Evolutionary conservation across 2,888 invertebrate genomes (phyloP), one percentile per base, ranked within the genome.

Genomic region (Acleris laterana): DNA sequence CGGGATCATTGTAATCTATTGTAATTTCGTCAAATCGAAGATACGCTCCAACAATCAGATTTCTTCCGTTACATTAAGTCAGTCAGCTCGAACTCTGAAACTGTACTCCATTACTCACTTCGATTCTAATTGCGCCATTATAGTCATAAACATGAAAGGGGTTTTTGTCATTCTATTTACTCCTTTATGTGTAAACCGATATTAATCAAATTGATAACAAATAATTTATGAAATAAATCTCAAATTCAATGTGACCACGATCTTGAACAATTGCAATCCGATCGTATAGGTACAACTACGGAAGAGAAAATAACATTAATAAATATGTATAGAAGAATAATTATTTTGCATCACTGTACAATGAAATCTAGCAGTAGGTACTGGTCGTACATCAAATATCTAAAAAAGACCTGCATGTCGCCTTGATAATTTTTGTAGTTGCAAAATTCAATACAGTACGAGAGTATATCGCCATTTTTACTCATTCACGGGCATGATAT

Each of bases 21-120:
- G 51, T 66, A n/a, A 62, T 62, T 62, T 32, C 46, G 32, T 49
- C 48, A 64, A 64, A 59, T 59, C 32, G 55, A 49, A 48, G 62
- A 51, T 11, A 32, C 66, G 66, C 61, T 62, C 48, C 51, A 57
- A 66, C 66, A 66, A 62, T 62, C 38, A 16, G 17, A 66, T 57
- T 61, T 61, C 48, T 66, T 66, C 65, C 65, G 65, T 66, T 66
- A 66, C 62, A 62, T 51, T 46, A 61, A 66, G 44, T 52, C 62
- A 57, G 11, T 66, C 51, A 57, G 25, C 56, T 62, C 52, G 51
- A 66, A 66, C 61, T 62, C 51, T 32, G 19, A 61, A 66, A 62
- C 61, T 66, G 66, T 66, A 50, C 48, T 52, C 38, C 44, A 66
- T 57, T 66, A 66, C 56, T 57, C 17, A 66, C 56, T 61, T 56